A percentile compares a stretch with the other conserved stretches of the same genome.
phyloP scores from a whole-genome alignment of 2,888 invertebrate species.

The Orchestes rusci region DNA sequence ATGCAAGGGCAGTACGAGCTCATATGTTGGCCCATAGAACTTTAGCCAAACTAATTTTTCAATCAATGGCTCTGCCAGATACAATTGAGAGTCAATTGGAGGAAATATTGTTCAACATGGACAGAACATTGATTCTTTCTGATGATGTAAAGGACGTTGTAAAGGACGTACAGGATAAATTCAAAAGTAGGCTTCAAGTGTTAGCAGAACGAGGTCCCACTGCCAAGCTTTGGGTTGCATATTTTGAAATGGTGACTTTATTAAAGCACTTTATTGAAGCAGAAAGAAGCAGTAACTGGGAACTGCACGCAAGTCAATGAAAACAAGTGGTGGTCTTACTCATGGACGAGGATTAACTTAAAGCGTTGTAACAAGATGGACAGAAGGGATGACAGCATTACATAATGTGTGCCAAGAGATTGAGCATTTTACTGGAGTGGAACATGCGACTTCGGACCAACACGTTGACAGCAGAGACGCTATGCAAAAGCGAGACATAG shows the following conservation, averaged over 20 bases:
- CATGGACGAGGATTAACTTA: background rate
- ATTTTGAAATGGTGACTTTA: background rate
- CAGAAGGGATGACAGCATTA: background rate
- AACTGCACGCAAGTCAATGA: conserved; percentile 2
- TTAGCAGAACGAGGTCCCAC: background rate
- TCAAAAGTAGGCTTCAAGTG: background rate
- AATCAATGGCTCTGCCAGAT: background rate
- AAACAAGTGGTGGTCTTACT: conserved; percentile 1
- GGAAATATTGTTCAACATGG: background rate
- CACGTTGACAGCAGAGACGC: background rate
- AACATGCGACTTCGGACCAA: background rate
- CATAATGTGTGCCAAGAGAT: background rate
- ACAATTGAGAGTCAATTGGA: background rate
- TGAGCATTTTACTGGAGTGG: background rate
- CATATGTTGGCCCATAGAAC: conserved; percentile 3
- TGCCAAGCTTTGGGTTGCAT: background rate
- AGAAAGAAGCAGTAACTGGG: conserved; percentile 1
- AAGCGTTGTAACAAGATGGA: background rate
- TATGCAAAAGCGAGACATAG: background rate
- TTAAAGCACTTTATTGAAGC: conserved; percentile 2
- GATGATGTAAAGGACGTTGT: background rate
- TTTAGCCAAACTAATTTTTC: background rate
- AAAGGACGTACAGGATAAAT: background rate
- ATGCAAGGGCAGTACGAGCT: background rate
- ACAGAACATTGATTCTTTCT: background rate